phyloP scores from a whole-genome alignment of 1,140 invertebrate genomes.

The Aphelinus certus region DNA sequence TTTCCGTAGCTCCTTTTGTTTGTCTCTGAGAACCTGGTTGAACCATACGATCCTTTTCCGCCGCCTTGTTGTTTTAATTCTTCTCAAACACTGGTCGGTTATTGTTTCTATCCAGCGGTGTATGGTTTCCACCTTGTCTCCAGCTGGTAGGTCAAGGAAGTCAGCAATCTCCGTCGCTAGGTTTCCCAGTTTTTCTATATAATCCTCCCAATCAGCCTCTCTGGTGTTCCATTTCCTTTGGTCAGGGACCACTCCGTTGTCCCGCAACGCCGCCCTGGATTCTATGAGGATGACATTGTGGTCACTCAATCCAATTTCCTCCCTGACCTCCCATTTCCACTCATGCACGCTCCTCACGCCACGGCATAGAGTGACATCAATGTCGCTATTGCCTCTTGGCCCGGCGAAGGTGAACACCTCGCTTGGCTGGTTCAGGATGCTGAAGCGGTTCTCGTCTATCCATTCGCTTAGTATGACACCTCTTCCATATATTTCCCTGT shows the following conservation, averaged over 20 bases:
- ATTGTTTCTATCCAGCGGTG: too few species aligned
- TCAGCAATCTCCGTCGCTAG: too few species aligned
- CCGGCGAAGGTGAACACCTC: not conserved
- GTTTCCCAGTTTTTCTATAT: not conserved
- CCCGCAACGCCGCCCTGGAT: not conserved
- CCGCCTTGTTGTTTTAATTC: too few species aligned
- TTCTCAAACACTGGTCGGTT: too few species aligned
- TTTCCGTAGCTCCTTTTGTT: not conserved
- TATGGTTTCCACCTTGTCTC: too few species aligned
- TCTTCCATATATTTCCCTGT: not conserved
- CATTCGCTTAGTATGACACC: not conserved
- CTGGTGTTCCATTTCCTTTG: not conserved
- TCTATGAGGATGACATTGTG: not conserved
- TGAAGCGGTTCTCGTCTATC: not conserved
- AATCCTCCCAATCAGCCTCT: constrained; percentile 1
- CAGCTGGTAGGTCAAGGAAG: too few species aligned
- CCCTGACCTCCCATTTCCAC: too few species aligned
- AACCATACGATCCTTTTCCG: too few species aligned
- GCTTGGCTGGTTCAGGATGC: not conserved
- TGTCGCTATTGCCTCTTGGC: constrained; percentile 8
- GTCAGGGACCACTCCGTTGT: not conserved
- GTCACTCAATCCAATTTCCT: too few species aligned
- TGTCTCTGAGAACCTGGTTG: not conserved
- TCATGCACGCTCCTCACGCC: too few species aligned
- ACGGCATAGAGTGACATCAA: too few species aligned